Evolutionary conservation across 2,888 invertebrate species (phyloP).

Genomic region (Eupithecia pulchellata): DNA sequence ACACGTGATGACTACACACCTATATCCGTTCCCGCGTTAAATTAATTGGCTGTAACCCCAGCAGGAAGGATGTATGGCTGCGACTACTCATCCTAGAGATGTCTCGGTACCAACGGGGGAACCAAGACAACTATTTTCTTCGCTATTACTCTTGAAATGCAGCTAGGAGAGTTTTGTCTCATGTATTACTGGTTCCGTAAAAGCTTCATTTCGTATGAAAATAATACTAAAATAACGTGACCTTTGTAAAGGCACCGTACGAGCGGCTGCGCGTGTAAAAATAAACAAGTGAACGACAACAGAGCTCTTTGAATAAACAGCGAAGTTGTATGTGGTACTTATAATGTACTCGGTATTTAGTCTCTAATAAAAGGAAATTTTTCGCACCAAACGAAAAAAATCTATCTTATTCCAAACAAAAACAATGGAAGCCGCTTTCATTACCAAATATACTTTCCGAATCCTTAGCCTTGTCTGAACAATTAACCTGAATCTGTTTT

Average conservation of each 20-base stretch:
- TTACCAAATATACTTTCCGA: constrained; percentile 32
- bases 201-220: not conserved
- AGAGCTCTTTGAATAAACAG: not conserved
- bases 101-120: constrained; percentile 50
- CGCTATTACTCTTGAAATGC: constrained; percentile 13
- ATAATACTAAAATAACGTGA: constrained; percentile 8
- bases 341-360: not conserved
- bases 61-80: constrained; percentile 79
- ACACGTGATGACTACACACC: constrained; percentile 62
- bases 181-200: not conserved
- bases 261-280: not conserved
- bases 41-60: constrained; percentile 78
- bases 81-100: constrained; percentile 80
- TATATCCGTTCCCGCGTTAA: constrained; percentile 82
- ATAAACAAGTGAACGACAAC: not conserved
- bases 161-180: not conserved
- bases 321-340: not conserved
- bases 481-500: constrained; percentile 61
- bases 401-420: constrained; percentile 23
- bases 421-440: constrained; percentile 32
- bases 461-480: constrained; percentile 37
- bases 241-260: constrained; percentile 1
- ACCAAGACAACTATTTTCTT: constrained; percentile 23
- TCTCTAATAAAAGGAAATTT: not conserved
- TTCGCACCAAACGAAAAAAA: constrained; percentile 16